Base-by-base conservation (phyloP, 2,113 vertebrate species). In the Solea solea region DNA sequence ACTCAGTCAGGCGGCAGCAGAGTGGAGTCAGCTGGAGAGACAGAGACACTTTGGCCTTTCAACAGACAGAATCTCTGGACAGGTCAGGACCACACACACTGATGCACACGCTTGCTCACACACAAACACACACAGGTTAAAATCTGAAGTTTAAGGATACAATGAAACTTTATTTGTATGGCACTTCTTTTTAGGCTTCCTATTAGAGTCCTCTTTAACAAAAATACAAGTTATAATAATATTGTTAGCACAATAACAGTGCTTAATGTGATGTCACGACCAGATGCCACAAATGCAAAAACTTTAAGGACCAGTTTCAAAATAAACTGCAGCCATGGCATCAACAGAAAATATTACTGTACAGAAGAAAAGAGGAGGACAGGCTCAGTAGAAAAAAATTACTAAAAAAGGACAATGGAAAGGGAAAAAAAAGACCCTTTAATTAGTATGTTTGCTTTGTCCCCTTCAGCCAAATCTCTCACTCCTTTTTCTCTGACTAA, bases 11-110 rank as follows among this genome's bases (percentile, higher is more conserved):
- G 84, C 85, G 89, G 90, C 83, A 82, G 86, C 86, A 71, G 90
- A 92, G 88, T 83, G 78, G 80, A 91, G 89, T 90, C 89, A 90
- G 89, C 91, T 92, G 91, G 81, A 87, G 84, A 90, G 86, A 54
- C 83, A 72, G 79, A 89, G 80, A 85, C 86, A 90, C 86, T 90
- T 78, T 90, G 87, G 85, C 88, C 86, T 90, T 91, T 92, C 89
- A 91, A 89, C 89, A 82, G 81, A 66, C 76, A 86, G 60, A 65
- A 86, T 88, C 83, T 80, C 81, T 89, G 86, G 89, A 90, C 89
- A 86, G 91, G 89, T 90, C 89, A 91, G 84, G 90, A 90, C 90
- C 91, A 90, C 89, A 91, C 88, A 89, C 86, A 86, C 64, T 52
- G 69, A 62, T 11, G 11, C 64, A 68, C 40, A 55, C 27, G 75